These are phyloP conservation scores for Huso huso DNA, from an alignment of 2,797 vertebrate genomes.

Conservation along the genomic window DNA sequence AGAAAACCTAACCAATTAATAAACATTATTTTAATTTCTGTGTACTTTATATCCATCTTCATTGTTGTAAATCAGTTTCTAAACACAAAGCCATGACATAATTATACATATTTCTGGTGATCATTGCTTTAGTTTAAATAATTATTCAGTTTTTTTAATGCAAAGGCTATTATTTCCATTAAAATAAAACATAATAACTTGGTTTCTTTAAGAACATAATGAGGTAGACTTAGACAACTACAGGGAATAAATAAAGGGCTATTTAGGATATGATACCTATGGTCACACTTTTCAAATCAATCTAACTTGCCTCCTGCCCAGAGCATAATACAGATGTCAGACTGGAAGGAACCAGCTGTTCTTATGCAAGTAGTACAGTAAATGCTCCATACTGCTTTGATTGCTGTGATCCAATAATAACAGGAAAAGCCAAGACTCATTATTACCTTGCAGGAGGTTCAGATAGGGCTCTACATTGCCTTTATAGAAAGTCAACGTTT, in stretches of 20 bases:
- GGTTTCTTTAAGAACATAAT: slow-evolving; percentile 60
- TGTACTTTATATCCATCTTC: no score
- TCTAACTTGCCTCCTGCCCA: slow-evolving; percentile 45
- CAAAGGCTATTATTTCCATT: slow-evolving; percentile 54
- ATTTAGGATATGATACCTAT: slow-evolving; percentile 66
- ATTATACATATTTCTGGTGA: no score
- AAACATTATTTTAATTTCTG: not conserved
- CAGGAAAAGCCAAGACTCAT: no score
- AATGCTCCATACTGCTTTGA: no score
- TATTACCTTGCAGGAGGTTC: no score
- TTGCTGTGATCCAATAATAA: no score
- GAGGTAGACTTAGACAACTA: slow-evolving; percentile 54
- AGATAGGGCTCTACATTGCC: no score
- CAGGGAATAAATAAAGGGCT: slow-evolving; percentile 55
- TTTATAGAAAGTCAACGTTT: no score
- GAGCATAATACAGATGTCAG: slow-evolving; percentile 31
- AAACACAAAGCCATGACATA: no score
- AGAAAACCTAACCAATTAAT: slow-evolving; percentile 16
- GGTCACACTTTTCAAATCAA: slow-evolving; percentile 59
- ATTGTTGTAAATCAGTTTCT: no score
- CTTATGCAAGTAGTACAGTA: no score
- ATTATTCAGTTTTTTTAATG: slow-evolving; percentile 18
- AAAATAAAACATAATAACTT: slow-evolving; percentile 47
- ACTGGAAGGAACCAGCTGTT: slow-evolving; percentile 28
- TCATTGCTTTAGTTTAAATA: no score